Evolutionary conservation across 2,888 invertebrate species (phyloP).

Genomic region (Periphyllus acericola): DNA sequence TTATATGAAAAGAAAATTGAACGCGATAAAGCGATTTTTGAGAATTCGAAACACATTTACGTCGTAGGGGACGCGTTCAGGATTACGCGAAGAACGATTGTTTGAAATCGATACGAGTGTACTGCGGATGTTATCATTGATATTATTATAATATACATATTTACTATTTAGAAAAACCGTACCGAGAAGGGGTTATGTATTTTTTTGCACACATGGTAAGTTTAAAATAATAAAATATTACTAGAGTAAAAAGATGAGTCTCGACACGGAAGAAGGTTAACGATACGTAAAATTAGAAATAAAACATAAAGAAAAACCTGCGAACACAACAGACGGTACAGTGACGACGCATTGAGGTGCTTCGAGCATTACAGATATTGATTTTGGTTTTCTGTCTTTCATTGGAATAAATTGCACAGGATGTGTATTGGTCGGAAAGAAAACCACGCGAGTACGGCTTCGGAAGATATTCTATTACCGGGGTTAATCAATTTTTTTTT

Average conservation of each 20-base stretch:
- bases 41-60: not conserved
- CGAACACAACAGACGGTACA: not conserved
- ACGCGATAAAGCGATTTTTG: not conserved
- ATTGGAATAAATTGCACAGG: conserved; percentile 20
- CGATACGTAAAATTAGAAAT: not conserved
- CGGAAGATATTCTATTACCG: conserved; percentile 44
- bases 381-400: conserved; percentile 19
- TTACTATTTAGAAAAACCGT: not conserved
- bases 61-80: not conserved
- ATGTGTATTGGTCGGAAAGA: conserved; percentile 15
- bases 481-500: conserved; percentile 39
- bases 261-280: not conserved
- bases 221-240: not conserved
- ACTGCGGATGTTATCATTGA: not conserved
- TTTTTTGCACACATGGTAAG: not conserved
- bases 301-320: not conserved
- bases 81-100: too few species aligned
- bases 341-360: not conserved
- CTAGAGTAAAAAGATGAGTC: not conserved
- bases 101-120: not conserved
- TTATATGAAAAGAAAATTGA: not conserved
- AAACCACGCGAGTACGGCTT: conserved; percentile 24
- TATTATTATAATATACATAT: not conserved
- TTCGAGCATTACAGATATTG: conserved; percentile 4
- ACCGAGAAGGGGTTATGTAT: not conserved